phyloP scores from a whole-genome alignment of 2,113 vertebrate species.

The Pycnonotus jocosus region DNA sequence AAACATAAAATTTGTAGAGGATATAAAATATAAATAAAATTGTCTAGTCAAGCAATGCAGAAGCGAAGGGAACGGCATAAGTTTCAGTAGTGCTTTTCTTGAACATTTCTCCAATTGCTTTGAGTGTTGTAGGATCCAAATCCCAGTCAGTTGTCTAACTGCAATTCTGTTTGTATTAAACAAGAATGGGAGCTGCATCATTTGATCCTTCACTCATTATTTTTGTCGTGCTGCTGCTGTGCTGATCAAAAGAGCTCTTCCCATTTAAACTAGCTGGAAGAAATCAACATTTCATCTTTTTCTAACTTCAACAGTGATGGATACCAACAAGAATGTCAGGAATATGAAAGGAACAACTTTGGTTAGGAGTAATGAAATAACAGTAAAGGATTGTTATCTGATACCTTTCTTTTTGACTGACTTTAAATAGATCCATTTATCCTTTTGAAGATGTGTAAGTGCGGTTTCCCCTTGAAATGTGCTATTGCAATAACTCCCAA shows the following conservation, averaged over 20 bases:
- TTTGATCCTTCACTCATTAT: neutral
- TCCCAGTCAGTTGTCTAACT: neutral
- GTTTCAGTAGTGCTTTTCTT: neutral
- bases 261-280: neutral
- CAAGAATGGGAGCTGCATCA: neutral
- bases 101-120: neutral
- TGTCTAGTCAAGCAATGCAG: neutral
- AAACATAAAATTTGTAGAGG: neutral
- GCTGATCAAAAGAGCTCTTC: neutral
- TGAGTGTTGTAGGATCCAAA: neutral
- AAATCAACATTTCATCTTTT: neutral
- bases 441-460: neutral
- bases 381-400: neutral
- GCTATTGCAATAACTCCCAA: neutral
- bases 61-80: neutral
- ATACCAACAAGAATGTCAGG: neutral
- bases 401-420: neutral
- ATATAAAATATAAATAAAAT: neutral
- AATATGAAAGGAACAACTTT: neutral
- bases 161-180: neutral
- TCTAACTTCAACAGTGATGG: neutral
- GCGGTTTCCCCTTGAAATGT: slow-evolving; percentile 33
- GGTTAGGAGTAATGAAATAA: neutral
- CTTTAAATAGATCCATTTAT: neutral
- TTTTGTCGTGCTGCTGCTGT: neutral